Evolutionary conservation across 2,888 invertebrate species (phyloP).

Genomic region (Drosophila meridionalis): DNA sequence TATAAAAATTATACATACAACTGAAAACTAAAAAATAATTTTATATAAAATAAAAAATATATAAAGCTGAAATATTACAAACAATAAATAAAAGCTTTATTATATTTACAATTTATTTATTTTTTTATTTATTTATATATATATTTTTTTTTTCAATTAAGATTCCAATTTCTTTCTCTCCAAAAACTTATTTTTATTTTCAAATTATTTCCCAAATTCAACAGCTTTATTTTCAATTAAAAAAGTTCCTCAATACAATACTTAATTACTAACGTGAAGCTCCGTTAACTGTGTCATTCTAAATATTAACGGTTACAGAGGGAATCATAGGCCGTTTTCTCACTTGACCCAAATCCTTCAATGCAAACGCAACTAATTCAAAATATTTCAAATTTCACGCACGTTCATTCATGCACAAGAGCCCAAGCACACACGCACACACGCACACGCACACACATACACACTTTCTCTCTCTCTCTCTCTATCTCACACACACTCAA

Average conservation of each 20-base stretch:
- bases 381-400: constrained; percentile 50
- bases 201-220: neutral
- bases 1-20: no score
- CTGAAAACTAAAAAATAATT: no score
- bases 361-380: constrained; percentile 47
- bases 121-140: neutral
- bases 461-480: constrained; percentile 15
- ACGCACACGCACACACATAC: constrained; percentile 4
- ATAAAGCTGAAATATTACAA: no score
- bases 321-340: constrained; percentile 21
- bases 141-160: neutral
- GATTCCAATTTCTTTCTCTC: neutral
- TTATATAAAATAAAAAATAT: no score
- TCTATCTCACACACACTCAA: constrained; percentile 10
- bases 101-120: no score
- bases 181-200: neutral
- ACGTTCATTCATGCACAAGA: constrained; percentile 59
- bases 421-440: constrained; percentile 18
- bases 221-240: neutral
- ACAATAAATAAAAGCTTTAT: no score
- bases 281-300: neutral
- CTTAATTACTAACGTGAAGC: neutral
- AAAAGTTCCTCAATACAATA: neutral
- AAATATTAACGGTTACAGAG: constrained; percentile 1
- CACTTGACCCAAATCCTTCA: constrained; percentile 56